Conservation (phyloP, 1,140 invertebrate species). For the Coelopa frigida region DNA sequence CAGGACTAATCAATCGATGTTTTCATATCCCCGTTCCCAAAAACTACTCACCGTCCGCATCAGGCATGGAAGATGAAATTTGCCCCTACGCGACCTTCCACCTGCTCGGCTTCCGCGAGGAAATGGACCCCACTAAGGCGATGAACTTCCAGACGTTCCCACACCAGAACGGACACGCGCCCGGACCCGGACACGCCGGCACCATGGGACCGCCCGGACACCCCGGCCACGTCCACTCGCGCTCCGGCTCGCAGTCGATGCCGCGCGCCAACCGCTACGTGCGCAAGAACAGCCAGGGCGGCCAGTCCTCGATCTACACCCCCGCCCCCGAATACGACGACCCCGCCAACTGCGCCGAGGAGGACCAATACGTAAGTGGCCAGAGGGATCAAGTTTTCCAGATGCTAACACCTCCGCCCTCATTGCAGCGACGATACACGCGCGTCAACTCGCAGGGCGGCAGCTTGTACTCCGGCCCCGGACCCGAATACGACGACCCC, state of each 20-base stretch:
- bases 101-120: slow-evolving; percentile 85
- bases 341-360: slow-evolving; percentile 78
- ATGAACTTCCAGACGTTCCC: slow-evolving; percentile 85
- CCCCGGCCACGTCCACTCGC: slow-evolving; percentile 65
- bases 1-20: no score
- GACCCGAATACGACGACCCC: slow-evolving; percentile 84
- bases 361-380: slow-evolving; percentile 67
- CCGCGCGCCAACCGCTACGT: slow-evolving; percentile 67
- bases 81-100: slow-evolving; percentile 93
- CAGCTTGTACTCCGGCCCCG: slow-evolving; percentile 46
- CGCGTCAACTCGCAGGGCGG: slow-evolving; percentile 43
- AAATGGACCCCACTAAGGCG: slow-evolving; percentile 86
- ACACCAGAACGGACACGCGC: slow-evolving; percentile 61
- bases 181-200: slow-evolving; percentile 56
- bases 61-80: slow-evolving; percentile 90
- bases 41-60: no score
- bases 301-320: slow-evolving; percentile 63
- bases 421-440: slow-evolving; percentile 37
- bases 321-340: slow-evolving; percentile 80
- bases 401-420: background rate
- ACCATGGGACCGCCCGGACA: slow-evolving; percentile 67
- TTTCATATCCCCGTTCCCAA: no score
- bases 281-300: slow-evolving; percentile 56
- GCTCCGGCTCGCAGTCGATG: slow-evolving; percentile 81
- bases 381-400: background rate